phyloP scores from a whole-genome alignment of 2,113 vertebrate species.

The Potamarius usumacintae region DNA sequence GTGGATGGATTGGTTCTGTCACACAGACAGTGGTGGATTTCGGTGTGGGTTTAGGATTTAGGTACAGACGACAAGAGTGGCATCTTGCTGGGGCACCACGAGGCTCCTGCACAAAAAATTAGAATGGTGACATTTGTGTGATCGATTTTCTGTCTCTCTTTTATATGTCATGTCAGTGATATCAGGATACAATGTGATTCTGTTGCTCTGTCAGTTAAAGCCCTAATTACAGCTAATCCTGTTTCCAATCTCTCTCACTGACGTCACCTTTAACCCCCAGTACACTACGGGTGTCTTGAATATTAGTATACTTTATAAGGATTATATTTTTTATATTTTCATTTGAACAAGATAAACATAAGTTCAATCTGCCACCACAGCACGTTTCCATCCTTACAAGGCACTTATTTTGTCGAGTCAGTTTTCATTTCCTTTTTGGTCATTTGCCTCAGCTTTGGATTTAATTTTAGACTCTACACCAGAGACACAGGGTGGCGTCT shows the following conservation, averaged over 20 bases:
- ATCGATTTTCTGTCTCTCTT: no score
- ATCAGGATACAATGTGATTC: not conserved
- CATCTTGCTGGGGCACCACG: no score
- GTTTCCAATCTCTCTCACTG: not conserved
- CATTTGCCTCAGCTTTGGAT: not conserved
- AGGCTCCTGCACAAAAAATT: no score
- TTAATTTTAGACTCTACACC: not conserved
- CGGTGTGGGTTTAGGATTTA: no score
- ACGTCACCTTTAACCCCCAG: not conserved
- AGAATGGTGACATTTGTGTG: no score
- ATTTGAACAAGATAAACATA: not conserved
- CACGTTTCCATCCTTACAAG: not conserved
- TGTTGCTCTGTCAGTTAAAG: not conserved
- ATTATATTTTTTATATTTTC: not conserved
- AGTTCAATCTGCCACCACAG: not conserved
- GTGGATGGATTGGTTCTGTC: no score
- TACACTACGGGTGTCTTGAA: not conserved
- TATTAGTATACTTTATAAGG: not conserved
- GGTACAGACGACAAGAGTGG: no score
- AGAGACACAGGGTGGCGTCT: not conserved
- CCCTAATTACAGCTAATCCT: not conserved
- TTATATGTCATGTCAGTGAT: no score
- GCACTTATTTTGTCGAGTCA: not conserved
- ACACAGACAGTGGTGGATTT: no score
- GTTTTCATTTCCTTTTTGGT: not conserved